A percentile compares a stretch with the other conserved stretches of the same genome.
These are phyloP conservation scores for Podiceps cristatus DNA, from an alignment of 2,113 vertebrate genomes.

Conservation along the genomic window DNA sequence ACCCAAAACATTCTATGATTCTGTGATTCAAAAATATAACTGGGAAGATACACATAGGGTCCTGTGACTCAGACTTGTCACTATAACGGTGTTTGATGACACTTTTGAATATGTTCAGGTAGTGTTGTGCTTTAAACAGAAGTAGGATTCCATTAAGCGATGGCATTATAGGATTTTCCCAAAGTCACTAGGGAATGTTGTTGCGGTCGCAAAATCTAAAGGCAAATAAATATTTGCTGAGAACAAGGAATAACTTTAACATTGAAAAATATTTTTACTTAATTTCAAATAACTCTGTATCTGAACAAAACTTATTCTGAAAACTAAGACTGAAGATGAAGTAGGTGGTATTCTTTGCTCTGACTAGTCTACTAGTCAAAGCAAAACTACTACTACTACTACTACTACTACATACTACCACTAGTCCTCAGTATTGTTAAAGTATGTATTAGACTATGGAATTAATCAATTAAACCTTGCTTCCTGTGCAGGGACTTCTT, in stretches of 20 bases:
- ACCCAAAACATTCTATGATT: no score
- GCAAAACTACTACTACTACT: no score
- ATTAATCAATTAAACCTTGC: not conserved
- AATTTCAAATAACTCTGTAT: not conserved
- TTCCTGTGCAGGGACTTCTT: not conserved
- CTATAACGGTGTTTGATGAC: not conserved
- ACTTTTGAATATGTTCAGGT: not conserved
- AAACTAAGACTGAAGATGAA: not conserved
- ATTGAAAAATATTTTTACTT: not conserved
- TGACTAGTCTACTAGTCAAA: not conserved
- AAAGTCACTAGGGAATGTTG: not conserved
- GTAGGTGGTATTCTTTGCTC: not conserved
- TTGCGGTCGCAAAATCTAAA: not conserved
- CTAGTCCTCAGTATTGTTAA: not conserved
- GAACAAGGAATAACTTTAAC: not conserved
- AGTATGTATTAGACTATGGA: not conserved
- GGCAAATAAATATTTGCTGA: not conserved
- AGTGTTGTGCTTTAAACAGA: not conserved
- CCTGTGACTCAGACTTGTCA: not conserved
- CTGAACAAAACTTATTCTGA: not conserved
- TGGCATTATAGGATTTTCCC: fast-evolving
- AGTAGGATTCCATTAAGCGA: not conserved
- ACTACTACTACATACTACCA: not conserved
- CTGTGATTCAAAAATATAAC: no score
- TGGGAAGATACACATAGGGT: not conserved